phyloP scores from a whole-genome alignment of 2,113 vertebrate genomes.

The Dromiciops gliroides region DNA sequence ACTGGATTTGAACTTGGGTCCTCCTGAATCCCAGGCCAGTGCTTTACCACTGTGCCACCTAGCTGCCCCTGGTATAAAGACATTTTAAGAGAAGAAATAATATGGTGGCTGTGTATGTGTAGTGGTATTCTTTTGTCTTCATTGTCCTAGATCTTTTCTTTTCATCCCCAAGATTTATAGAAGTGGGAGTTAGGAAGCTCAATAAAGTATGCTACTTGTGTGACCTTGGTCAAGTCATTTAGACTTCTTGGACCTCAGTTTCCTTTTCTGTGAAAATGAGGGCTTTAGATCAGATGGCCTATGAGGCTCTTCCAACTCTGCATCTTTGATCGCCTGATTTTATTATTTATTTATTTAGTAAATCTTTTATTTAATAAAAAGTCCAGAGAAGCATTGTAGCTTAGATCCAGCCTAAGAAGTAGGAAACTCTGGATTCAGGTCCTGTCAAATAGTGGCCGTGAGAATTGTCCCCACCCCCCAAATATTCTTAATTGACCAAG shows the following conservation, averaged over 20 bases:
- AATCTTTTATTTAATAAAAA: not conserved
- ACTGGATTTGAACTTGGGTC: no score
- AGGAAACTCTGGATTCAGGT: not conserved
- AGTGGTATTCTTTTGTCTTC: not conserved
- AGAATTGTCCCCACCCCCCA: not conserved
- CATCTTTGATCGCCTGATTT: not conserved
- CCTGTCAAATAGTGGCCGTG: fast-evolving
- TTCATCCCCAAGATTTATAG: not conserved
- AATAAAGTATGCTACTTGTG: constrained; percentile 3
- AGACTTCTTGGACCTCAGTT: not conserved
- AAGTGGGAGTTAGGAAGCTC: not conserved
- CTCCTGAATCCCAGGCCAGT: no score
- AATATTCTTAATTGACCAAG: not conserved
- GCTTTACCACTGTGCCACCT: no score
- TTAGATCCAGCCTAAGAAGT: not conserved
- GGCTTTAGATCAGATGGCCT: not conserved
- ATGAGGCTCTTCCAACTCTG: not conserved
- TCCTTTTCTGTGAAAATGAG: not conserved
- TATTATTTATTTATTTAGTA: not conserved
- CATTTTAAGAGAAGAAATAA: not conserved
- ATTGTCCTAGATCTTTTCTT: constrained; percentile 11
- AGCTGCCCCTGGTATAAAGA: no score
- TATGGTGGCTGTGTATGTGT: not conserved
- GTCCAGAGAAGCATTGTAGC: not conserved
- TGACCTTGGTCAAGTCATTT: not conserved